Percentiles rank a stretch among this genome's conserved stretches.
Evolutionary conservation across 2,888 invertebrate species (phyloP).

Genomic region (Drosophila mettleri): DNA sequence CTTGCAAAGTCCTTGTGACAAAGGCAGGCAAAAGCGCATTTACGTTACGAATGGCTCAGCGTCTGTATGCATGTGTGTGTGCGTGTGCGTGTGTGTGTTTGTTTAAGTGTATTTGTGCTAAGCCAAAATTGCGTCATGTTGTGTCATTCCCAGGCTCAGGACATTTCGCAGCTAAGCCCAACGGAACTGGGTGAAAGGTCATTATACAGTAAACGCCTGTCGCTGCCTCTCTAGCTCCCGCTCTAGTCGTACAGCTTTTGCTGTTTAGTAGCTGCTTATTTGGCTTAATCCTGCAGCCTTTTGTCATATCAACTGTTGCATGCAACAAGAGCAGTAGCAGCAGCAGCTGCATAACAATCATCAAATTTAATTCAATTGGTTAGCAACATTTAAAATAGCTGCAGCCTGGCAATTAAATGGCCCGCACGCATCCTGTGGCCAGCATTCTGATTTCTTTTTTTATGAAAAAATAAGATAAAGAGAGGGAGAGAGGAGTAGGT

Average conservation of each 20-base stretch:
- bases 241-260: background rate
- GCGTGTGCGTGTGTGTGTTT: constrained; percentile 15
- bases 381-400: constrained; percentile 46
- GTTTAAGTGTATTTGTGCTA: constrained; percentile 21
- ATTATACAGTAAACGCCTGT: constrained; percentile 15
- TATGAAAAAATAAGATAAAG: constrained; percentile 3
- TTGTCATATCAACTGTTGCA: constrained; percentile 62
- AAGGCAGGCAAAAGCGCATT: constrained; percentile 42
- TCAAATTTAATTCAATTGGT: constrained; percentile 68
- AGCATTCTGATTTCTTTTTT: constrained; percentile 35
- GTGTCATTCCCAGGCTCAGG: constrained; percentile 26
- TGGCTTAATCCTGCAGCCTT: constrained; percentile 22
- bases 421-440: constrained; percentile 45
- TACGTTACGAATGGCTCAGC: constrained; percentile 22
- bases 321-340: constrained; percentile 14
- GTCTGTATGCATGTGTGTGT: background rate
- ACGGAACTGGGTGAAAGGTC: constrained; percentile 55
- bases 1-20: constrained; percentile 41
- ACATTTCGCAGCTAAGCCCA: constrained; percentile 8
- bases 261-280: constrained; percentile 41
- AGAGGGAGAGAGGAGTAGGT: background rate
- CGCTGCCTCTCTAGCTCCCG: background rate
- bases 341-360: constrained; percentile 33
- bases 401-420: constrained; percentile 67
- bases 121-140: constrained; percentile 59